These are phyloP conservation scores for Fragum sueziense DNA, from an alignment of 2,888 invertebrate species.

Conservation along the genomic window DNA sequence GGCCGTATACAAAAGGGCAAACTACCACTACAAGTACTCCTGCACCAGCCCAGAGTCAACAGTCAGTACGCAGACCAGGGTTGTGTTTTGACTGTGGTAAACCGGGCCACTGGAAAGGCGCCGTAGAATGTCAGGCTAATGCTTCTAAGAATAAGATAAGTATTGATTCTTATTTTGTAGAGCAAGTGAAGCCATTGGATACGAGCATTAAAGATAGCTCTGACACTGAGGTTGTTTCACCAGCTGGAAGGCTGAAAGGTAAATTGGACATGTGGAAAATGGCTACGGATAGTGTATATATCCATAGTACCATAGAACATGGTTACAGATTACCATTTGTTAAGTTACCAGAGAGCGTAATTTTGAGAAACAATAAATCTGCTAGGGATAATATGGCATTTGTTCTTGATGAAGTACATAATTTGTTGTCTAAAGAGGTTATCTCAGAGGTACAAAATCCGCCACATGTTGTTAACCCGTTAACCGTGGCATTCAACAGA, in stretches of 20 bases:
- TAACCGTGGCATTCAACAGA: slow-evolving; percentile 44
- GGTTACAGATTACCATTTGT: slow-evolving; percentile 35
- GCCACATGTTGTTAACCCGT: slow-evolving; percentile 32
- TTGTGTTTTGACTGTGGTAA: too few relatives aligned
- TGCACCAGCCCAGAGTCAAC: too few relatives aligned
- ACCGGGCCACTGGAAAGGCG: too few relatives aligned
- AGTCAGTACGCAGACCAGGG: too few relatives aligned
- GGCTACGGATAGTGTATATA: not conserved
- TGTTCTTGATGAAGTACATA: slow-evolving; percentile 34
- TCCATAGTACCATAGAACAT: slow-evolving; percentile 20
- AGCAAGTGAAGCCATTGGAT: too few relatives aligned
- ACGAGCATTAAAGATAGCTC: too few relatives aligned
- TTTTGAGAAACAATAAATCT: slow-evolving; percentile 39
- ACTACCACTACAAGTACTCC: too few relatives aligned
- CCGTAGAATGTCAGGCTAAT: too few relatives aligned
- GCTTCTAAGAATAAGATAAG: too few relatives aligned
- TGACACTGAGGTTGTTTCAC: slow-evolving; percentile 3
- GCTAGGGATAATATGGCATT: slow-evolving; percentile 22
- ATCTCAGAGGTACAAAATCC: slow-evolving; percentile 2
- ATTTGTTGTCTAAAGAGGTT: slow-evolving; percentile 25
- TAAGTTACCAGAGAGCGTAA: not conserved
- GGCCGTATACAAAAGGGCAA: too few relatives aligned
- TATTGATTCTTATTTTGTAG: too few relatives aligned
- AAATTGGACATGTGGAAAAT: slow-evolving; percentile 25
- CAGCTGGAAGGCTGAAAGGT: slow-evolving; percentile 15